Evolutionary conservation across 1,140 invertebrate species (phyloP).

Genomic region (Diuraphis noxia): DNA sequence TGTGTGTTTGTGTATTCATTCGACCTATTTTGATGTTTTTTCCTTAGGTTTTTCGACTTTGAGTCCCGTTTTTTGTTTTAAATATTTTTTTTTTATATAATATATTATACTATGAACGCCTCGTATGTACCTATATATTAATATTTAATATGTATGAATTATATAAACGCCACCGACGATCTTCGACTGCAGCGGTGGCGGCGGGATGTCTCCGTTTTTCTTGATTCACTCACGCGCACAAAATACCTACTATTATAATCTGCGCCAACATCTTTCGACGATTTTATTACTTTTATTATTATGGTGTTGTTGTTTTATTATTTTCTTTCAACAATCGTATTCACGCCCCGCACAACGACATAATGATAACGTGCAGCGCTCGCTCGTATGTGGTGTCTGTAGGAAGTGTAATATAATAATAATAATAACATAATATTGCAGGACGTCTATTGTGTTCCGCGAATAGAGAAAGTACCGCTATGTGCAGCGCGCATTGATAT

Average conservation of each 20-base stretch:
- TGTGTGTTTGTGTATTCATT: neutral
- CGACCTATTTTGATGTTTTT: slow-evolving; percentile 35
- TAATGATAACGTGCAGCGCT: slow-evolving; percentile 35
- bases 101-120: too few relatives aligned
- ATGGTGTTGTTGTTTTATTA: neutral
- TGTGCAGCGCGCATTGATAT: slow-evolving; percentile 26
- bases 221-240: too few relatives aligned
- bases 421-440: slow-evolving; percentile 22
- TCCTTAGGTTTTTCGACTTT: neutral
- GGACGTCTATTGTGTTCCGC: slow-evolving; percentile 39
- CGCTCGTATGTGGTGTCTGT: slow-evolving; percentile 14
- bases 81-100: neutral
- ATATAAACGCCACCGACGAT: neutral
- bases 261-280: neutral
- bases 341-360: slow-evolving; percentile 28
- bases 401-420: slow-evolving; percentile 45
- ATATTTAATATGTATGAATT: neutral
- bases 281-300: slow-evolving; percentile 4
- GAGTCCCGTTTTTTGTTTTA: neutral
- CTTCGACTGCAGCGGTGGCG: neutral
- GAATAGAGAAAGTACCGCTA: slow-evolving; percentile 53
- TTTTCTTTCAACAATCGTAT: neutral
- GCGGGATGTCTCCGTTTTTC: neutral
- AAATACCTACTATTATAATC: neutral
- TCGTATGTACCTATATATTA: neutral